Conservation (phyloP, 2,797 vertebrate genomes). For the Urophycis tenuis region DNA sequence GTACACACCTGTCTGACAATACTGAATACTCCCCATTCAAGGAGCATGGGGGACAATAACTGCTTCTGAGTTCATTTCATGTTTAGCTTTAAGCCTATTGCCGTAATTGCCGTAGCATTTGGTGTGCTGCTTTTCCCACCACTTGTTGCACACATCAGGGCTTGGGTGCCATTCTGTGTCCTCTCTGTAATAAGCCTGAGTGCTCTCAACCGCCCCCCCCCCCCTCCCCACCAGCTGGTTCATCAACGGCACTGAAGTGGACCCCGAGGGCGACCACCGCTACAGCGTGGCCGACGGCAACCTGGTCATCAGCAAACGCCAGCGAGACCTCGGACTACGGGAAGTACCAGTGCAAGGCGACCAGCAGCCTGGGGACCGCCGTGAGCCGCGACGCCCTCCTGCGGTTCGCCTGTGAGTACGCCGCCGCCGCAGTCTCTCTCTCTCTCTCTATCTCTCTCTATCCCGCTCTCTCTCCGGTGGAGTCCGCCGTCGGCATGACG, state of each 20-base stretch:
- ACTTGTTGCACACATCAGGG: neutral
- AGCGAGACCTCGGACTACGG: slow-evolving; percentile 81
- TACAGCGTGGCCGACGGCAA: slow-evolving; percentile 84
- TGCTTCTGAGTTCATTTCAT: neutral
- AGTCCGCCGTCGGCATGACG: neutral
- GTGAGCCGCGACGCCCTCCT: slow-evolving; percentile 83
- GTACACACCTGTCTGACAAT: neutral
- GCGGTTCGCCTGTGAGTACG: slow-evolving; percentile 94
- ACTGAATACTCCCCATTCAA: neutral
- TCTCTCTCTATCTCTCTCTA: neutral
- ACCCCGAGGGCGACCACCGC: slow-evolving; percentile 78
- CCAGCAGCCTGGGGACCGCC: slow-evolving; percentile 79
- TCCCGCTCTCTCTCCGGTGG: neutral
- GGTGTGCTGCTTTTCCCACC: neutral
- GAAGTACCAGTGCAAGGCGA: slow-evolving; percentile 85
- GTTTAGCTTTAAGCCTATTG: neutral
- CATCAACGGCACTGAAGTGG: slow-evolving; percentile 82
- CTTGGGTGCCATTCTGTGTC: neutral
- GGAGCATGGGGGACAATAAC: neutral
- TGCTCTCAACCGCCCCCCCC: slow-evolving; percentile 14
- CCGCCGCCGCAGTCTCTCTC: too few species aligned
- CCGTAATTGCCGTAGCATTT: neutral
- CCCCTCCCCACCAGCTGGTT: slow-evolving; percentile 82
- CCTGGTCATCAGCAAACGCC: slow-evolving; percentile 83
- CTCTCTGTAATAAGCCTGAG: neutral